Percentiles rank a stretch among this genome's conserved stretches.
phyloP scores from a whole-genome alignment of 2,797 vertebrate species.

The Nannoperca obscura region DNA sequence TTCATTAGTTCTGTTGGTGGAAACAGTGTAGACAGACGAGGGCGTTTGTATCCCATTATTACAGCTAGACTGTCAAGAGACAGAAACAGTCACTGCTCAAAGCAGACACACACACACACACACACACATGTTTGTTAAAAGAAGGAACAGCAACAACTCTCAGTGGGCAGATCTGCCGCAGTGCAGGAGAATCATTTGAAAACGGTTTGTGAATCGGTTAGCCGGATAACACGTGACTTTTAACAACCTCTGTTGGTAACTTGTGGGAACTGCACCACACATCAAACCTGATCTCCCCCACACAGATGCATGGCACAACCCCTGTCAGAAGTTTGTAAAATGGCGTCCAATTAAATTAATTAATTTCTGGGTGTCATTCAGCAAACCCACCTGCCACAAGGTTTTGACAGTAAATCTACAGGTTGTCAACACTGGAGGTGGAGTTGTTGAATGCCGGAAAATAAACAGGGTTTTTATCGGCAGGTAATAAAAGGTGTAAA shows the following conservation, averaged over 20 bases:
- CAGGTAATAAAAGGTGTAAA: constrained; percentile 18
- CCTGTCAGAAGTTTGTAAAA: neutral
- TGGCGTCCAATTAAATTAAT: neutral
- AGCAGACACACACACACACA: neutral
- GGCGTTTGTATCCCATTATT: neutral
- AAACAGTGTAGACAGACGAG: neutral
- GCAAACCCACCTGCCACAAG: neutral
- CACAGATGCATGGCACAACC: neutral
- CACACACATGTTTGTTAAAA: neutral
- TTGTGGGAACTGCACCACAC: constrained; percentile 33
- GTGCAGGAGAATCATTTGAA: constrained; percentile 42
- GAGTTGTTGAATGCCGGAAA: neutral
- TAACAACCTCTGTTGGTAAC: constrained; percentile 37
- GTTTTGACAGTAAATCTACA: neutral
- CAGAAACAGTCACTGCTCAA: neutral
- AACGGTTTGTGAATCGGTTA: neutral
- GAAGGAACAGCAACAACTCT: neutral
- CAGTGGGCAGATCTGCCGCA: constrained; percentile 32
- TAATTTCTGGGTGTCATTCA: neutral
- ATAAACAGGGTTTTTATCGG: constrained; percentile 10
- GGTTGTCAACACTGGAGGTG: neutral
- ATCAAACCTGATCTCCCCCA: constrained; percentile 1
- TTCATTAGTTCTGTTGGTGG: neutral
- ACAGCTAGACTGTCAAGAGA: neutral
- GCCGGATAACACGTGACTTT: constrained; percentile 1